A percentile compares a stretch with the other conserved stretches of the same genome.
Evolutionary conservation across 2,797 vertebrate species (phyloP).

Genomic region (Danio kyathit): DNA sequence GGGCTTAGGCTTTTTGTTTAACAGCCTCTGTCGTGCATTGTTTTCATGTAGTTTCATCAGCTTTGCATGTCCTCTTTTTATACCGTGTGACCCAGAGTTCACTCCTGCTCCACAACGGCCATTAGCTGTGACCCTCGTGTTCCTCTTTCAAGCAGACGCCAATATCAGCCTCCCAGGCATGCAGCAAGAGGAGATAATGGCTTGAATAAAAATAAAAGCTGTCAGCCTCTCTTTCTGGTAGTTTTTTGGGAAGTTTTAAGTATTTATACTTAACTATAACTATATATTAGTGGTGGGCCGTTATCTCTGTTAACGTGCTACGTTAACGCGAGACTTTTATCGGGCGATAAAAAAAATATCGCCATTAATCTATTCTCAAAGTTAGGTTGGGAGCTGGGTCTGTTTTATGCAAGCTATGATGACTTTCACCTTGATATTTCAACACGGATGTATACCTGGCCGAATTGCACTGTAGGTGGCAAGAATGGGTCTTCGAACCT

Average conservation of each 20-base stretch:
- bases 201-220: constrained; percentile 22
- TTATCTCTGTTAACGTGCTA: too few relatives aligned
- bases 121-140: constrained; percentile 38
- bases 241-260: background rate
- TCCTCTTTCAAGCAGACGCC: constrained; percentile 13
- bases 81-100: constrained; percentile 34
- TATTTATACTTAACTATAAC: too few relatives aligned
- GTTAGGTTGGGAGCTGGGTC: too few relatives aligned
- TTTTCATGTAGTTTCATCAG: constrained; percentile 22
- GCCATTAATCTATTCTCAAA: too few relatives aligned
- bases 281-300: too few relatives aligned
- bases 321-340: too few relatives aligned
- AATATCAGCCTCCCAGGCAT: constrained; percentile 35
- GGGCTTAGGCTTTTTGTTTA: constrained; percentile 9
- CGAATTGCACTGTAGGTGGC: too few relatives aligned
- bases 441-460: too few relatives aligned
- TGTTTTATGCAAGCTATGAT: too few relatives aligned
- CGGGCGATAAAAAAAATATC: too few relatives aligned
- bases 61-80: constrained; percentile 44
- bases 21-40: constrained; percentile 25
- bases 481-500: too few relatives aligned
- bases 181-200: constrained; percentile 42
- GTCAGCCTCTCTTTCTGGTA: constrained; percentile 35
- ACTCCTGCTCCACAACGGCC: constrained; percentile 26
- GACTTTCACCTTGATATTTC: too few relatives aligned